A percentile compares a stretch with the other conserved stretches of the same genome.
phyloP scores from a whole-genome alignment of 2,113 vertebrate species.

The Oryctolagus cuniculus region mOryCun1.1 NC_091453.1:61801001-61801500 shows the following conservation, averaged over 20 bases:
- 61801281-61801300: background rate
- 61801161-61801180: background rate
- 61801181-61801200: background rate
- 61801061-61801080: background rate
- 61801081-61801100: background rate
- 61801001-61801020: background rate
- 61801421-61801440: background rate
- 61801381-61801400: background rate
- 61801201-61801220: background rate
- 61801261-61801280: background rate
- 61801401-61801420: background rate
- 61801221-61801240: background rate
- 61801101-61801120: background rate
- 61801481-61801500: background rate
- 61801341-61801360: background rate
- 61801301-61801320: background rate
- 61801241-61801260: background rate
- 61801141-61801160: background rate
- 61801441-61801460: background rate
- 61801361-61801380: background rate
- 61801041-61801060: background rate
- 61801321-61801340: background rate
- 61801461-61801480: background rate
- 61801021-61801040: background rate
- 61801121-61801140: background rate